phyloP scores from a whole-genome alignment of 2,113 vertebrate genomes.

The Pristiophorus japonicus region DNA sequence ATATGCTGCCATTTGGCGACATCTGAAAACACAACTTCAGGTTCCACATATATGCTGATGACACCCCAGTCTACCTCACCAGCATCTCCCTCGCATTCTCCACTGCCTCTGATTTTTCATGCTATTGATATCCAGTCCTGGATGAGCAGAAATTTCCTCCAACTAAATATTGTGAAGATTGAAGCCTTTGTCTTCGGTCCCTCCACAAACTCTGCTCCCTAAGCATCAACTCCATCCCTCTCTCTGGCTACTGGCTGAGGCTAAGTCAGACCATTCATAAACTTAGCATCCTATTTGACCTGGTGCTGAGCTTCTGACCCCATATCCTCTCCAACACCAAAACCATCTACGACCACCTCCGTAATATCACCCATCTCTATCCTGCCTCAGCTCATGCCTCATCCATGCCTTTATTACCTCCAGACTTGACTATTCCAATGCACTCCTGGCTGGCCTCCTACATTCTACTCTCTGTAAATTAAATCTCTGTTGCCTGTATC shows the following conservation, averaged over 20 bases:
- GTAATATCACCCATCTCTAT: neutral
- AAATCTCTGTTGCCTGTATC: neutral
- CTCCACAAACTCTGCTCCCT: neutral
- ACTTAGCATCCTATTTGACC: neutral
- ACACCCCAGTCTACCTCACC: no score
- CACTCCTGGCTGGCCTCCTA: neutral
- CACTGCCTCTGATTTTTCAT: no score
- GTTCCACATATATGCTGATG: no score
- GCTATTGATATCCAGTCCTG: no score
- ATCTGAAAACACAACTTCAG: no score
- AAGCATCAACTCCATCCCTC: neutral
- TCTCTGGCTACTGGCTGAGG: neutral
- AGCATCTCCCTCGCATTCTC: no score
- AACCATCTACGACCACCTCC: neutral
- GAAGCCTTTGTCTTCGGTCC: neutral
- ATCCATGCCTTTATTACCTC: neutral
- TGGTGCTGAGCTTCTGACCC: neutral
- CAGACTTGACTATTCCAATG: neutral
- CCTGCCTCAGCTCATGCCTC: neutral
- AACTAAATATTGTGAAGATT: neutral
- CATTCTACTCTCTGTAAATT: neutral
- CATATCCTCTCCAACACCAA: neutral
- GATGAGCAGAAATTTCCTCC: no score
- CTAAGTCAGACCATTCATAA: neutral
- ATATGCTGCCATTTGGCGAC: no score